These are phyloP conservation scores for Cololabis saira DNA, from an alignment of 2,113 vertebrate species.

Conservation along the genomic window DNA sequence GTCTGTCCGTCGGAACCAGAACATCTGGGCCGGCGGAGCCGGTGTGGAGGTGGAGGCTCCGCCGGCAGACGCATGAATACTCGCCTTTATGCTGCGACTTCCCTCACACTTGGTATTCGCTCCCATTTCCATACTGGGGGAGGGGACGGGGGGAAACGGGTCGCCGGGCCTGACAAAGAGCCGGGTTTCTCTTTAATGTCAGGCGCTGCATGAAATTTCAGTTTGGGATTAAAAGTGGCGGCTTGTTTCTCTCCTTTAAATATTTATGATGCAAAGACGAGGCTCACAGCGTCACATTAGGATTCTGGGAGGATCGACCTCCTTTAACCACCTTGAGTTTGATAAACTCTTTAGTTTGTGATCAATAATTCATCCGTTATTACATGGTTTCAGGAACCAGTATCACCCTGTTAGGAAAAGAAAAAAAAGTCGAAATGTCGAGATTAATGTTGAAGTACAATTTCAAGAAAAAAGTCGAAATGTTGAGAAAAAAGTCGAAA, in stretches of 20 bases:
- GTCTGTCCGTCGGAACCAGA: not conserved
- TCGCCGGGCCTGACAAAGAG: slow-evolving; percentile 61
- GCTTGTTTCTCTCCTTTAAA: slow-evolving; percentile 31
- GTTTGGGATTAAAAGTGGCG: not conserved
- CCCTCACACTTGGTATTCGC: slow-evolving; percentile 22
- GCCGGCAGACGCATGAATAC: slow-evolving; percentile 50
- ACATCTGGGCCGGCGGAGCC: slow-evolving; percentile 45
- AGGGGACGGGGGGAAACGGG: slow-evolving; percentile 11
- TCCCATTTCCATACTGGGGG: slow-evolving; percentile 27
- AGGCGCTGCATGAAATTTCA: slow-evolving; percentile 59
- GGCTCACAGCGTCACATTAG: too few relatives aligned
- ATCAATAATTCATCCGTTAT: too few relatives aligned
- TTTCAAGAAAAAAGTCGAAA: too few relatives aligned
- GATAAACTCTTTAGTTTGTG: too few relatives aligned
- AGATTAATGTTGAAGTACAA: too few relatives aligned
- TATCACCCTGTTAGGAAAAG: too few relatives aligned
- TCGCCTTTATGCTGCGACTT: slow-evolving; percentile 49
- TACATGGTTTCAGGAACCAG: too few relatives aligned
- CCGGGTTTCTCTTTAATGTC: slow-evolving; percentile 68
- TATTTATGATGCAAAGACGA: slow-evolving; percentile 34
- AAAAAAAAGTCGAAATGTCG: too few relatives aligned
- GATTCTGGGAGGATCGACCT: too few relatives aligned
- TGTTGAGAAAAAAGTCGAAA: too few relatives aligned
- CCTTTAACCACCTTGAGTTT: too few relatives aligned
- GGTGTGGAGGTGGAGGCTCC: slow-evolving; percentile 17